Evolutionary conservation across 2,888 invertebrate genomes (phyloP).

Genomic region (Drosophila prostipennis): DNA sequence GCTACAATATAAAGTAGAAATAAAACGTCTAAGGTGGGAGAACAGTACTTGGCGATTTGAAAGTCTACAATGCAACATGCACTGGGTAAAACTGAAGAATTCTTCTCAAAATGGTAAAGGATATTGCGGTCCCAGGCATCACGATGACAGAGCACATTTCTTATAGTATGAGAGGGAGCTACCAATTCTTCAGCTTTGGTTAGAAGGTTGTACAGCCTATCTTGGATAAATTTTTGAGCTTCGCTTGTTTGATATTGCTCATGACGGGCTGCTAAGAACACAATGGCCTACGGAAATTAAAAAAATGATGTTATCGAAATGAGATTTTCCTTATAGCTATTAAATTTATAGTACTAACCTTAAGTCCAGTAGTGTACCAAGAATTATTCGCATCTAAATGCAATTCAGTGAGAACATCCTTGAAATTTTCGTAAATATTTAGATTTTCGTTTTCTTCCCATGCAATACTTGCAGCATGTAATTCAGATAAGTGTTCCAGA

Average conservation of each 20-base stretch:
- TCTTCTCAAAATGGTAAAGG: constrained; percentile 72
- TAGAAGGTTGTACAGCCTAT: constrained; percentile 63
- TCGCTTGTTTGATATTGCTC: constrained; percentile 66
- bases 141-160: constrained; percentile 84
- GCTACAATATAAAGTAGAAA: constrained; percentile 85
- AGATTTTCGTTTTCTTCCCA: constrained; percentile 71
- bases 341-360: constrained; percentile 49
- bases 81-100: constrained; percentile 73
- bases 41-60: constrained; percentile 86
- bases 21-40: constrained; percentile 86
- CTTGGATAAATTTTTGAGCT: constrained; percentile 64
- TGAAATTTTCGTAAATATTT: constrained; percentile 65
- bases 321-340: background rate
- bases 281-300: constrained; percentile 58
- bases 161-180: constrained; percentile 76
- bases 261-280: constrained; percentile 73
- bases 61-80: constrained; percentile 86
- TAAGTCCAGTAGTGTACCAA: constrained; percentile 74
- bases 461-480: constrained; percentile 78
- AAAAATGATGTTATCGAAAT: background rate
- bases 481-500: constrained; percentile 65
- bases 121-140: constrained; percentile 84
- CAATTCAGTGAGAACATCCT: constrained; percentile 61
- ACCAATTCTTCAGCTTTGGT: constrained; percentile 60
- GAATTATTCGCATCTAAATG: constrained; percentile 63